Base-by-base conservation (phyloP, 2,888 invertebrate species). In the Endotricha flammealis region DNA sequence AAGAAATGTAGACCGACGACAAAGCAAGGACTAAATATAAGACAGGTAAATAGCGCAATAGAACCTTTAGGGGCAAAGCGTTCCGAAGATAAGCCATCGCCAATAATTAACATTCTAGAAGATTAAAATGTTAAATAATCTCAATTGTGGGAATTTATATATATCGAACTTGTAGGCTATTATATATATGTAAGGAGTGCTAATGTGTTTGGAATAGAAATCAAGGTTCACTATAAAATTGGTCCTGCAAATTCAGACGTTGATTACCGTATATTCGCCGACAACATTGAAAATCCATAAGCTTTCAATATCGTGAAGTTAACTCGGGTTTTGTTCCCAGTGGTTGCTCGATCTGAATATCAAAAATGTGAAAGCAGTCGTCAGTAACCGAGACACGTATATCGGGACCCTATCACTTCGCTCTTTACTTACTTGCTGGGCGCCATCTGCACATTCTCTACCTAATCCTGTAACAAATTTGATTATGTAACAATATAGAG, bases 401-500 rank as follows among this genome's bases (percentile, higher is more conserved):
- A 75, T 76, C 74, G 80, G 70, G 85, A 81, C 85, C 83, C 83
- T 83, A 86, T 85, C 83, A 83, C 79, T 81, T 77, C 76, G 78
- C 74, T 83, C 80, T 80, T 79, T 83, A 83, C 85, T 83, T 77
- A 82, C 83, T 81, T 58, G 72, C 71, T 63, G 57, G 68, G 72
- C 79, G 79, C 83, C 85, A 85, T 86, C 81, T 85, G 83, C 77
- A 77, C 78, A 79, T 75, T 79, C 69, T 67, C 71, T 61, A 71
- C 74, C 78, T 82, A 81, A 85, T 82, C 76, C 76, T 68, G 72
- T 78, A 69, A 65, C 78, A 75, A 78, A 82, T 83, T 82, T 80
- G 78, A 81, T 81, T 78, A 78, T 71, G 70, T 70, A 70, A 72
- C 70, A 71, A 72, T 75, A 68, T 66, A 64, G 53, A 48, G 48